Evolutionary conservation across 2,113 vertebrate genomes (phyloP).

Genomic region (Sturnus vulgaris): DNA sequence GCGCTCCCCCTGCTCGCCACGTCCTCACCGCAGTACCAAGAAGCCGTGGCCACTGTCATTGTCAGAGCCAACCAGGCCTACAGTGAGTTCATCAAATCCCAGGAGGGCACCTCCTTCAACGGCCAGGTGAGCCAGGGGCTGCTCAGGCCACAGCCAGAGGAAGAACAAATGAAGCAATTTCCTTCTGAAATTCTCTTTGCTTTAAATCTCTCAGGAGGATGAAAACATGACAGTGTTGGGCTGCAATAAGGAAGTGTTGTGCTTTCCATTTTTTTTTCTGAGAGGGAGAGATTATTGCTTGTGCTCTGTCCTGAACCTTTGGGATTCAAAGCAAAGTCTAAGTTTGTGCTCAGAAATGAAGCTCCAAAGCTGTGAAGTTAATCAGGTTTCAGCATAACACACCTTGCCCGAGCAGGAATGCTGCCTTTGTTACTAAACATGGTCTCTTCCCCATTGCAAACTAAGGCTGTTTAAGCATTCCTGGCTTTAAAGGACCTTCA

Average conservation of each 20-base stretch:
- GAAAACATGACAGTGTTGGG: neutral
- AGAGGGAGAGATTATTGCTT: conserved; percentile 6
- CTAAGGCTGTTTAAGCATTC: neutral
- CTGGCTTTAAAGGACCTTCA: neutral
- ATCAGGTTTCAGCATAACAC: neutral
- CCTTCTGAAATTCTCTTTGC: neutral
- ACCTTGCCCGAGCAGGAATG: neutral
- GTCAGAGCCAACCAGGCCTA: conserved; percentile 93
- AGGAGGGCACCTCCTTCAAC: conserved; percentile 84
- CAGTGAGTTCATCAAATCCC: conserved; percentile 87
- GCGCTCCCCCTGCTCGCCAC: conserved; percentile 93
- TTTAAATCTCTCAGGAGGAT: neutral
- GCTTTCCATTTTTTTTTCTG: neutral
- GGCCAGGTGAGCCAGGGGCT: conserved; percentile 83
- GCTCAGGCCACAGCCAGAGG: neutral
- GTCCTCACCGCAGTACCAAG: conserved; percentile 93
- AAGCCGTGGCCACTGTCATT: conserved; percentile 90
- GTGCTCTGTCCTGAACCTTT: neutral
- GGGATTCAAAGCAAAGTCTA: conserved; percentile 17
- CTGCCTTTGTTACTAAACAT: neutral
- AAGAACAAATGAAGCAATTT: neutral
- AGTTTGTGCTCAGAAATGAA: neutral
- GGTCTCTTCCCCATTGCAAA: neutral
- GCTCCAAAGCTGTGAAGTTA: neutral
- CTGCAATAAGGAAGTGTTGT: neutral